Evolutionary conservation across 2,113 vertebrate species (phyloP).

Genomic region (Haliaeetus leucogaster): DNA sequence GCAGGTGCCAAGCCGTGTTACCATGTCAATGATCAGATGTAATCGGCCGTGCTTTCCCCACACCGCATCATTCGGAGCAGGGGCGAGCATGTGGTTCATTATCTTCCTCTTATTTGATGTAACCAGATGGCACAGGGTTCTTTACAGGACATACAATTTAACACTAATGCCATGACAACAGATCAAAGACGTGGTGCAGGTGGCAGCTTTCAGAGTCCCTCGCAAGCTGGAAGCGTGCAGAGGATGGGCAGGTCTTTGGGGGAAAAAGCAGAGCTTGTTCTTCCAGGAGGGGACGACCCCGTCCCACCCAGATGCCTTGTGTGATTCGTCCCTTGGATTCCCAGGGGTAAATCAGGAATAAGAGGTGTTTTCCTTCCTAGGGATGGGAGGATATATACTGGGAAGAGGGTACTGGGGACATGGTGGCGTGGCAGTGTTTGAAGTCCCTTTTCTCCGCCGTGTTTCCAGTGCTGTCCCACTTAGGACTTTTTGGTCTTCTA

Average conservation of each 20-base stretch:
- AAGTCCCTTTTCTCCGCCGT: neutral
- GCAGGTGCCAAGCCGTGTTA: neutral
- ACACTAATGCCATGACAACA: neutral
- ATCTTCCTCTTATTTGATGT: neutral
- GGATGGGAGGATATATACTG: rapidly evolving
- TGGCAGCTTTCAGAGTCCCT: neutral
- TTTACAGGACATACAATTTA: neutral
- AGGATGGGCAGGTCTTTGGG: neutral
- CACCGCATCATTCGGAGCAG: neutral
- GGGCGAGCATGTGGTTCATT: neutral
- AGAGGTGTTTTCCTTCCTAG: neutral
- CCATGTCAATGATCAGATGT: neutral
- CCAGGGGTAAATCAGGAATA: neutral
- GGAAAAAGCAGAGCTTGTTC: neutral
- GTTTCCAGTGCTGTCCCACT: neutral
- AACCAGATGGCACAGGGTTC: neutral
- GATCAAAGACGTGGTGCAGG: neutral
- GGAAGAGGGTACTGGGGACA: neutral
- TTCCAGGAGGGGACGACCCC: neutral
- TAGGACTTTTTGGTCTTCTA: neutral
- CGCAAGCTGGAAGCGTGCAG: neutral
- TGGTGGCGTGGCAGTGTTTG: neutral
- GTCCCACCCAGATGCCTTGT: neutral
- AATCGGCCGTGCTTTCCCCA: neutral
- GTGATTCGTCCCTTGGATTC: neutral